Evolutionary conservation across 2,797 vertebrate genomes (phyloP), one percentile per base, ranked within the genome.

Genomic region (Semotilus atromaculatus): DNA sequence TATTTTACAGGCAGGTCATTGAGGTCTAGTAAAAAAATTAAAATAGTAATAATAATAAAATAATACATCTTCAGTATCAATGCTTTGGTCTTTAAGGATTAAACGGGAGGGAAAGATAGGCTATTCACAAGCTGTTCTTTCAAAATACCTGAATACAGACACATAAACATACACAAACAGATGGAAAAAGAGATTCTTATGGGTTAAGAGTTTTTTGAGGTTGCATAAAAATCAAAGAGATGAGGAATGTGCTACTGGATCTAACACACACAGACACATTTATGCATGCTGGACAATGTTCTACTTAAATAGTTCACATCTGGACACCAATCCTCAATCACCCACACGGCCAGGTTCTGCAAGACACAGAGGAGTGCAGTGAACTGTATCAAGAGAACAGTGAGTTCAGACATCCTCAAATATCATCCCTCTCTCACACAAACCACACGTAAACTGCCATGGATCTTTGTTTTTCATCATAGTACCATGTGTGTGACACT

Each of bases 251-350:
- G 67, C 75, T 79, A 79, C 74, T 84, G 62, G 67, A 84, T 85
- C 83, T 70, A 62, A 72, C 83, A 80, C 82, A 78, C 70, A 79
- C 60, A 74, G 45, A 58, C 62, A 82, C 45, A 11, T 80, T 51
- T 73, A 73, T 78, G 75, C 74, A 55, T 18, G 4, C 80, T 76
- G 81, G 51, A 48, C 71, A 66, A 87, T 83, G 48, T 82, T 83
- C 36, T 67, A n/a, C 60, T 86, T 53, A 68, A 78, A 71, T 76
- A 60, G 48, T 80, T 38, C 78, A 87, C 85, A 88, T 88, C 88
- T 89, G 88, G 86, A 75, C 62, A 76, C 80, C 85, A 85, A 74
- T 51, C 85, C 77, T 81, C 78, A 82, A 64, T 64, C 79, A 85
- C 68, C 77, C 72, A 51, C 71, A 40, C 48, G 29, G 74, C 70